Conservation (phyloP, 35 echinoderm and acorn worm genomes). For the Stichopus chloronotus region DNA sequence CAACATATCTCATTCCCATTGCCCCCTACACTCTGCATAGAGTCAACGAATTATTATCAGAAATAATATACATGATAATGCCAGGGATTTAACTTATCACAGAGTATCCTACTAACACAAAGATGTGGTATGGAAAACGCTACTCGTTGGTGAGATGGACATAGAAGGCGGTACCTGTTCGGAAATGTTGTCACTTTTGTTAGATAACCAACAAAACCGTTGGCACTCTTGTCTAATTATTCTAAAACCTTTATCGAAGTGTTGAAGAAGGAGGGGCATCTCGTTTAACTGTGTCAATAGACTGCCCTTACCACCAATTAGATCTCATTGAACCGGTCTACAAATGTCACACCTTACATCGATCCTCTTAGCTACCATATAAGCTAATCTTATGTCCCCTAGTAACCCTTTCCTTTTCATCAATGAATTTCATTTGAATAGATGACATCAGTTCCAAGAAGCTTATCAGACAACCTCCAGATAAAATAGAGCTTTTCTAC, state of each 20-base stretch:
- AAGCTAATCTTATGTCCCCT: conserved; percentile 40
- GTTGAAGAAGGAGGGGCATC: conserved; percentile 26
- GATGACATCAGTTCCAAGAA: conserved; percentile 25
- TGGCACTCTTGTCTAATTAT: conserved; percentile 23
- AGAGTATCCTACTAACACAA: too few relatives aligned
- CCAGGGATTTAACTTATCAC: too few relatives aligned
- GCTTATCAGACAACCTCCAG: conserved; percentile 26
- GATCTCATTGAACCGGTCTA: background rate
- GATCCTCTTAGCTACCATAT: conserved; percentile 19
- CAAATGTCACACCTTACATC: conserved; percentile 39
- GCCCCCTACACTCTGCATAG: too few relatives aligned
- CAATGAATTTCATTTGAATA: conserved; percentile 18
- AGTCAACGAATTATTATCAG: too few relatives aligned
- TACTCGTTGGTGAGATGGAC: too few relatives aligned
- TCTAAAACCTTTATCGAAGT: conserved; percentile 7
- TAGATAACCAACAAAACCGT: conserved; percentile 1
- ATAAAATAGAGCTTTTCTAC: background rate
- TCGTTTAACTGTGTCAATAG: conserved; percentile 36
- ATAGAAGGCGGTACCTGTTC: background rate
- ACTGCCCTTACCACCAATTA: conserved; percentile 22
- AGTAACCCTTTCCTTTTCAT: conserved; percentile 17
- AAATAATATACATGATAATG: too few relatives aligned
- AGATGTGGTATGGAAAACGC: too few relatives aligned
- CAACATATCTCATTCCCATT: too few relatives aligned
- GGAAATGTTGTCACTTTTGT: conserved; percentile 20